Evolutionary conservation across 2,888 invertebrate genomes (phyloP), one percentile per base, ranked within the genome.

Genomic region (Galerucella nymphaeae): DNA sequence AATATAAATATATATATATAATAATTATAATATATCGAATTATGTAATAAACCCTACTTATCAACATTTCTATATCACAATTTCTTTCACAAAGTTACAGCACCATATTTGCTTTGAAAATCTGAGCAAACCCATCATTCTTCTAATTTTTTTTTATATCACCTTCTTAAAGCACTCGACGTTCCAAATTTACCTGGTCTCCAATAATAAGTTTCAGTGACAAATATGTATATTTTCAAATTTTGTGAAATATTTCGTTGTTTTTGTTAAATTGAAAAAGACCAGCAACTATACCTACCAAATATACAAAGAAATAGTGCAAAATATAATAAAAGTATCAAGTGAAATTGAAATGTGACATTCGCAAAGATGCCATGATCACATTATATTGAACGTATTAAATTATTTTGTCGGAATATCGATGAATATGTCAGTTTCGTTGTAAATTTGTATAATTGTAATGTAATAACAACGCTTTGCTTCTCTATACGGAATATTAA

Each of bases 31-130:
- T 63, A 70, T 70, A 70, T 55, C 41, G 62, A 70, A 70, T 57
- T 63, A 70, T 70, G 18, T 70, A 62, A 71, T 67, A 71, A 58
- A n/a, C 66, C 66, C 79, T 81, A 80, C 77, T 77, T 78, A 79
- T 80, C 78, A 79, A 80, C 82, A 82, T 82, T 82, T 82, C 83
- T 83, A 83, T 84, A 84, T 84, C 83, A 84, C 83, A 84, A 78
- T 81, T 82, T 83, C 83, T 80, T 83, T 83, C 81, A 82, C 80
- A 70, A 70, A 80, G 76, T 76, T 79, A 76, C 83, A 84, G 83
- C 83, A 84, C 83, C 83, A 83, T 81, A 68, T 76, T 81, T 79
- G 78, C 77, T 79, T 77, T 75, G 69, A 76, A 73, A 75, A 71
- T 77, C 78, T 80, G 81, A 81, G 81, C 81, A 81, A 80, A 71